These are phyloP conservation scores for Hippocampus barbouri DNA, from an alignment of 2,113 vertebrate species.

Conservation along the genomic window DNA sequence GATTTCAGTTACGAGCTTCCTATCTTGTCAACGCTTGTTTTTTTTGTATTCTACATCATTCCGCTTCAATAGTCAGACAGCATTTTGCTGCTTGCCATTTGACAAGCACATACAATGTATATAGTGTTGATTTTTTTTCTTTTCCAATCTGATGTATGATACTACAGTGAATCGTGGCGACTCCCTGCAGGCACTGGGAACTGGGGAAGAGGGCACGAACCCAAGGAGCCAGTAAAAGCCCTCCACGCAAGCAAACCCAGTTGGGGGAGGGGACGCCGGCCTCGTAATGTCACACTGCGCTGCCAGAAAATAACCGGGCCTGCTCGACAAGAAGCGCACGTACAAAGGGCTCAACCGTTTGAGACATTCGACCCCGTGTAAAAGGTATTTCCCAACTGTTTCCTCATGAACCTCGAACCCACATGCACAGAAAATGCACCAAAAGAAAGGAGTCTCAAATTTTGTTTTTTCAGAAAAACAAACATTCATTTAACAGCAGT, in stretches of 20 bases:
- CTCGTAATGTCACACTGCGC: slow-evolving; percentile 53
- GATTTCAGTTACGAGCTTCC: too few relatives aligned
- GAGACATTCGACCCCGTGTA: not conserved
- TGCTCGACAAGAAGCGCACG: slow-evolving; percentile 11
- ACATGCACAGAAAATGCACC: too few relatives aligned
- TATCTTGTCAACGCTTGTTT: too few relatives aligned
- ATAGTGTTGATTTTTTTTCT: not conserved
- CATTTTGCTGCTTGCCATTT: not conserved
- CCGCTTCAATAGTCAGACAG: not conserved
- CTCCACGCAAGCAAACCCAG: slow-evolving; percentile 16
- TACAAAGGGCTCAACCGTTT: not conserved
- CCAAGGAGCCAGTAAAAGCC: slow-evolving; percentile 53
- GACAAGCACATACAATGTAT: not conserved
- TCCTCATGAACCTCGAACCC: not conserved
- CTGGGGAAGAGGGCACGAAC: slow-evolving; percentile 56
- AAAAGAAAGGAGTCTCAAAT: not conserved
- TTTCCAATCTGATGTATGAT: not conserved
- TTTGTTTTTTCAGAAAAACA: too few relatives aligned
- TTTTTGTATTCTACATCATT: not conserved
- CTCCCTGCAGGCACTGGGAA: slow-evolving; percentile 40
- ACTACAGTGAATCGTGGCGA: not conserved
- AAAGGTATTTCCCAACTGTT: slow-evolving; percentile 8
- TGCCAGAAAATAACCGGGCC: slow-evolving; percentile 45
- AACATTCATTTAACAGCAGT: too few relatives aligned
- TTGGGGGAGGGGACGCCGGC: slow-evolving; percentile 40